Conservation (phyloP, 1,140 invertebrate genomes). For the Phenacoccus solenopsis region DNA sequence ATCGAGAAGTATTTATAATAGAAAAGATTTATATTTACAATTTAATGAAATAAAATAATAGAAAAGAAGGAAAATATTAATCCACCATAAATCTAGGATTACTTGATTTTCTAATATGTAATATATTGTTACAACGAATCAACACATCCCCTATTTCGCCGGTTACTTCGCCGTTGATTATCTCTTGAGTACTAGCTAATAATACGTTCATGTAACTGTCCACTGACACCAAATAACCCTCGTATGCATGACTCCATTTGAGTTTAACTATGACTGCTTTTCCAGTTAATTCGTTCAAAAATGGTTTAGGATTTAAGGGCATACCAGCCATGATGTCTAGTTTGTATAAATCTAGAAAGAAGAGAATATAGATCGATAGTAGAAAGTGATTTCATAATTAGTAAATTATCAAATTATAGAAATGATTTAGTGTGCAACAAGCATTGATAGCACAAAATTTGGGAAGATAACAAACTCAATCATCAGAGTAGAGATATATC, state of each 20-base stretch:
- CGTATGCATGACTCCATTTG: slow-evolving; percentile 99
- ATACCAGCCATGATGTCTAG: slow-evolving; percentile 57
- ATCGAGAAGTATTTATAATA: no score
- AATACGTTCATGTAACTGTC: slow-evolving; percentile 99
- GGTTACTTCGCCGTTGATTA: slow-evolving; percentile 77
- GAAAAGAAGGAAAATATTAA: neutral
- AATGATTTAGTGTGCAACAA: no score
- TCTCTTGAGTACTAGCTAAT: slow-evolving; percentile 96
- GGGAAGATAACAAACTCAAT: no score
- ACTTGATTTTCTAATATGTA: neutral
- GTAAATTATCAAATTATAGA: no score
- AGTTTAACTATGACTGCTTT: slow-evolving; percentile 96
- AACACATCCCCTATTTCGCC: slow-evolving; percentile 95
- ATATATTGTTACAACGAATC: slow-evolving; percentile 43
- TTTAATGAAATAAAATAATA: neutral
- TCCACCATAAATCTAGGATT: neutral
- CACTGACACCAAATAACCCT: slow-evolving; percentile 91
- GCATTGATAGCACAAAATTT: no score
- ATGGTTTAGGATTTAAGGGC: slow-evolving; percentile 99
- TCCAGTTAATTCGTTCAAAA: slow-evolving; percentile 92
- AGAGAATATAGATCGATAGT: no score
- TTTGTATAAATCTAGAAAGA: no score
- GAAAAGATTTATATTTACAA: neutral
- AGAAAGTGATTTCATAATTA: no score
- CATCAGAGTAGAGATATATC: no score